Evolutionary conservation across 2,797 vertebrate species (phyloP), one percentile per base, ranked within the genome.

Genomic region (Heterohyrax brucei): DNA sequence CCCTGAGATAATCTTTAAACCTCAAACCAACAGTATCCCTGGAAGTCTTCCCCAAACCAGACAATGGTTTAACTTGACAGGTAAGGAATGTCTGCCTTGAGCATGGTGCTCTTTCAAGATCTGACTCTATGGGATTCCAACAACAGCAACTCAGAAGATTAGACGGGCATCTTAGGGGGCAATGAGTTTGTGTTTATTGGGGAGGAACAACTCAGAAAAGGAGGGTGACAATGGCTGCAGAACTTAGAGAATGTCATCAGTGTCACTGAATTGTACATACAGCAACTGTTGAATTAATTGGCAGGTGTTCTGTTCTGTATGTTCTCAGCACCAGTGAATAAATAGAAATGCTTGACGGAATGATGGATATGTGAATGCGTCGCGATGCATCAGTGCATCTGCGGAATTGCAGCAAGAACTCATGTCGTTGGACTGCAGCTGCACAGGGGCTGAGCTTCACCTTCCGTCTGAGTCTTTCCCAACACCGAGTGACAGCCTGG

Each of bases 371-470:
- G 5, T 1, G 10, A 18, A 48, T 28, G 18, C 1, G 39, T 13
- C 50, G 16, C 1, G 5, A 3, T 7, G 1, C 26, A 50, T 24
- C 30, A 59, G 3, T 16, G 14, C 10, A 0, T 14, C 24, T n/a
- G 3, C 39, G 5, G 66, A 44, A 76, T 21, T 50, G 59, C 30
- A 28, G 48, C 48, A 39, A 44, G 1, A 0, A 10, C 8, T 19
- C 62, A 2, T 44, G 10, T 72, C n/a, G 24, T 16, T 46, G 83
- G 39, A 50, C 5, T 26, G 30, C 18, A 8, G 19, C 30, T 66
- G 48, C 21, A 9, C 2, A 5, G 2, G 28, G 26, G 30, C 30
- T 61, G 24, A 59, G n/a, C 2, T 1, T 26, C 22, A 21, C n/a
- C 46, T 53, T 33, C 21, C 16, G 9, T 77, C 70, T 78, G 26